Conservation (phyloP, 2,797 vertebrate genomes). For the Parambassis ranga region DNA sequence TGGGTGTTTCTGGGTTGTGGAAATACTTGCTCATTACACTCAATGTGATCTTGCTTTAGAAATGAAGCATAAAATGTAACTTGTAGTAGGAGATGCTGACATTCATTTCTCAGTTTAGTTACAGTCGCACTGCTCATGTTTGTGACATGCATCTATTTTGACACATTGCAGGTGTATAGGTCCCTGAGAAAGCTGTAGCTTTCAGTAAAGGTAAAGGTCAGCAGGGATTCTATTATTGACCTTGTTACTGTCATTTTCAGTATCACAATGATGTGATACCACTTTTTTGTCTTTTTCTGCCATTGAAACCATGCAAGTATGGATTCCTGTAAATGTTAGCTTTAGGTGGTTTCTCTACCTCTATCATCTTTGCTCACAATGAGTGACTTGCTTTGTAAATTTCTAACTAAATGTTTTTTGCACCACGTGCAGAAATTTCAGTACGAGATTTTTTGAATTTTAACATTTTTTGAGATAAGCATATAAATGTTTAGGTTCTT, state of each 20-base stretch:
- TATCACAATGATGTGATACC: slow-evolving; percentile 77
- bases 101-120: slow-evolving; percentile 19
- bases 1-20: slow-evolving; percentile 32
- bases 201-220: slow-evolving; percentile 43
- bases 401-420: slow-evolving; percentile 6
- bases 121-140: no score
- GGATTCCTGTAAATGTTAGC: slow-evolving; percentile 74
- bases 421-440: no score
- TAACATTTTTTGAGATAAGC: no score
- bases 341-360: slow-evolving; percentile 62
- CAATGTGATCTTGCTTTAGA: slow-evolving; percentile 28
- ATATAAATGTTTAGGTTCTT: no score
- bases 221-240: slow-evolving; percentile 48
- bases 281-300: slow-evolving; percentile 50
- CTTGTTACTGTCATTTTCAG: slow-evolving; percentile 61
- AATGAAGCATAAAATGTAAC: slow-evolving; percentile 20
- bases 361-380: slow-evolving; percentile 34
- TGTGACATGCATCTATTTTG: background rate
- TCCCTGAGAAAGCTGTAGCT: slow-evolving; percentile 31
- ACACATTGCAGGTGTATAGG: slow-evolving; percentile 19
- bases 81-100: slow-evolving; percentile 18
- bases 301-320: slow-evolving; percentile 56
- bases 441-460: no score
- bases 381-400: slow-evolving; percentile 41
- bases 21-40: slow-evolving; percentile 39